Evolutionary conservation across 2,113 vertebrate genomes (phyloP).

Genomic region (Salvelinus alpinus): DNA sequence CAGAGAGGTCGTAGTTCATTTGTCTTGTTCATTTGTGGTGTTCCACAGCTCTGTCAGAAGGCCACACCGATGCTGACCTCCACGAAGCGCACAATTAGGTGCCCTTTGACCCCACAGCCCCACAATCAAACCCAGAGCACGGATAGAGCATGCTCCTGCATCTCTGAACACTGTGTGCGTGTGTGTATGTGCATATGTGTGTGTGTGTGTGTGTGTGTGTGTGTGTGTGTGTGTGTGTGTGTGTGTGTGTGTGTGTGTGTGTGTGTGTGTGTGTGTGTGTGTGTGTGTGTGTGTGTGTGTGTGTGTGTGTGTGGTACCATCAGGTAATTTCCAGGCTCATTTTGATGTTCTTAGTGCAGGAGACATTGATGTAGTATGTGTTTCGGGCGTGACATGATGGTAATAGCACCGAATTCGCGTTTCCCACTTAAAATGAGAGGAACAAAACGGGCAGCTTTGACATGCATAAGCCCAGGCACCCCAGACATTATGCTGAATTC

Average conservation of each 20-base stretch:
- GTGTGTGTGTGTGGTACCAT: slow-evolving; percentile 4
- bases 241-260: background rate
- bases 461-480: slow-evolving; percentile 6
- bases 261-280: background rate
- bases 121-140: slow-evolving; percentile 52
- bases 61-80: slow-evolving; percentile 62
- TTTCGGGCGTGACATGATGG: slow-evolving; percentile 21
- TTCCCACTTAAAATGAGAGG: slow-evolving; percentile 16
- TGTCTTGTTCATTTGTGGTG: slow-evolving; percentile 56
- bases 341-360: slow-evolving; percentile 9
- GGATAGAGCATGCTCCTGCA: slow-evolving; percentile 62
- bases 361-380: slow-evolving; percentile 6
- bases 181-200: slow-evolving; percentile 25
- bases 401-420: slow-evolving; percentile 4
- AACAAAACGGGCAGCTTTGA: background rate
- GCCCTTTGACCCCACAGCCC: slow-evolving; percentile 66
- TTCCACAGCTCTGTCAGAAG: slow-evolving; percentile 42
- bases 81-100: slow-evolving; percentile 67
- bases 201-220: slow-evolving; percentile 7
- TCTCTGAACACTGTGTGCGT: slow-evolving; percentile 35
- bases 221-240: slow-evolving; percentile 33
- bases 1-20: slow-evolving; percentile 62
- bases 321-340: background rate
- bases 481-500: slow-evolving; percentile 15
- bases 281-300: slow-evolving; percentile 33